Percentiles rank a stretch among this genome's conserved stretches.
Evolutionary conservation across 2,113 vertebrate species (phyloP).

Genomic region (Rhineura floridana): DNA sequence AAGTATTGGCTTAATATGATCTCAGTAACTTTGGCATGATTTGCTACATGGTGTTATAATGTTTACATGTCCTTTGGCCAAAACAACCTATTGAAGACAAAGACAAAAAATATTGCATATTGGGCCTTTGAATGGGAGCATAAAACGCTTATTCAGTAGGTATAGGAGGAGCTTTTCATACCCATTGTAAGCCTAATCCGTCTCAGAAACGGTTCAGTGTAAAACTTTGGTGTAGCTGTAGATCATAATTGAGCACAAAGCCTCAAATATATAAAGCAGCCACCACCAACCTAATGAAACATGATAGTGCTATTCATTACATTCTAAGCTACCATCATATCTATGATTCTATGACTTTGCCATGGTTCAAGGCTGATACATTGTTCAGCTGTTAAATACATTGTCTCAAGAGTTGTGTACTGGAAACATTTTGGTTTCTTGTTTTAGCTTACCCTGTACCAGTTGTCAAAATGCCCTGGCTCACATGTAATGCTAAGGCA

Average conservation of each 20-base stretch:
- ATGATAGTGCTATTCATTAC: not conserved
- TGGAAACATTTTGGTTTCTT: not conserved
- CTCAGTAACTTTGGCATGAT: not conserved
- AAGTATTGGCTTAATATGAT: not conserved
- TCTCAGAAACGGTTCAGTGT: not conserved
- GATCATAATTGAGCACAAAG: not conserved
- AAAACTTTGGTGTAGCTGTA: not conserved
- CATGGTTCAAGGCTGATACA: not conserved
- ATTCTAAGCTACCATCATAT: no score
- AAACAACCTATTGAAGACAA: no score
- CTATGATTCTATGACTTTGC: no score
- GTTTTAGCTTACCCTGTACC: not conserved
- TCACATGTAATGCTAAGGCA: no score
- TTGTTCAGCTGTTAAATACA: not conserved
- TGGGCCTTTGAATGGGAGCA: not conserved
- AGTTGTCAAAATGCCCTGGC: not conserved
- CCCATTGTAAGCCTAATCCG: not conserved
- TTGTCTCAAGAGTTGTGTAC: not conserved
- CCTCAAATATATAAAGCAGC: not conserved
- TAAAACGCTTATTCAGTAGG: no score
- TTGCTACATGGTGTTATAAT: not conserved
- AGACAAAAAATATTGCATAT: not conserved
- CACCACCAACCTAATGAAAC: not conserved
- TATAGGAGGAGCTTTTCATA: not conserved
- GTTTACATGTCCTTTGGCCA: no score